Evolutionary conservation across 2,113 vertebrate genomes (phyloP), one percentile per base, ranked within the genome.

Genomic region (Scartelaos histophorus): DNA sequence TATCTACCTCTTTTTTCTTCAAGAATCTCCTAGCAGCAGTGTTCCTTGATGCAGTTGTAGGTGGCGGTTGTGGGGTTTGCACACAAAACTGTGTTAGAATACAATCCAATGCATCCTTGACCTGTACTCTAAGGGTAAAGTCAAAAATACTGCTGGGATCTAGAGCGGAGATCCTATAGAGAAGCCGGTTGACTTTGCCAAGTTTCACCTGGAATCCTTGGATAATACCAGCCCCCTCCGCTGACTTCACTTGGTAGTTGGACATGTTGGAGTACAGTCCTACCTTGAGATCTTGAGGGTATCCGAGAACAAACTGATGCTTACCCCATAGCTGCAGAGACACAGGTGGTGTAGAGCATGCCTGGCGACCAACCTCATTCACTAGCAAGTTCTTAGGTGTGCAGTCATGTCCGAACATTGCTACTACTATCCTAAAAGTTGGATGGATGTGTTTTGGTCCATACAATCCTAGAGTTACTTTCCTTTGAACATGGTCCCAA

Each of bases 401-500:
- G 0, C 96, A 98, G n/a, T 98, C 97, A 0, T 99, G 98, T 5
- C 97, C 97, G 0, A 99, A 99, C 74, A 98, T 66, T 22, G 97
- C 97, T 69, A 98, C 95, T 0, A 99, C 97, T 0, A 96, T 94
- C 85, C 97, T 98, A 81, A 99, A 99, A 17, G 96, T 96, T 0
- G 98, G 98, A 73, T 99, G 98, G 51, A 99, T 96, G 88, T 99
- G 96, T 56, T 98, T 98, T 35, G 98, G 98, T 46, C 98, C 98
- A 0, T 99, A 99, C 2, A 99, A 93, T 0, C 96, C 97, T 61
- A 99, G 86, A 0, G 96, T 99, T 54, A 99, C 84, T 69, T 94
- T 97, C 77, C 97, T 98, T 69, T 92, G 85, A 79, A 98, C 94
- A 51, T 96, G 94, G 71, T 99, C 95, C 98, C 98, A 99, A 19